A percentile compares a stretch with the other conserved stretches of the same genome.
These are phyloP conservation scores for Drosophila parvula DNA, from an alignment of 1,140 invertebrate species.

Conservation along the genomic window DNA sequence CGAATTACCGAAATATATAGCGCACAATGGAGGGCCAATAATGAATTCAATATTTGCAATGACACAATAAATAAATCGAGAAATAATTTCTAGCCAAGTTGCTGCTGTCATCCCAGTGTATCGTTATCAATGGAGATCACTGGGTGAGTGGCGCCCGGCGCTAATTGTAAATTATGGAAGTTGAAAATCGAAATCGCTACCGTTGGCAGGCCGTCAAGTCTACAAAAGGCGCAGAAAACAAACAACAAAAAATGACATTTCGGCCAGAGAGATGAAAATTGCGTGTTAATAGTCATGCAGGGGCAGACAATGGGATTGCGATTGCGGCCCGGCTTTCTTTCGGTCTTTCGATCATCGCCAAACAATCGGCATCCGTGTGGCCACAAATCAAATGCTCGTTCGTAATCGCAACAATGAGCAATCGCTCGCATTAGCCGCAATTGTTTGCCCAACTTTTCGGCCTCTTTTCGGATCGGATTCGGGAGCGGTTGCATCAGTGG, in stretches of 20 bases:
- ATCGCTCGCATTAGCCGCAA: conserved; percentile 71
- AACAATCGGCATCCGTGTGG: conserved; percentile 65
- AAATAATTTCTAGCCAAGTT: conserved; percentile 58
- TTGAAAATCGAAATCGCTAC: conserved; percentile 44
- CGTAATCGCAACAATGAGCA: conserved; percentile 65
- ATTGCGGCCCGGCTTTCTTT: conserved; percentile 48
- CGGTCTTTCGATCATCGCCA: conserved; percentile 46
- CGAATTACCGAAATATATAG: conserved; percentile 55
- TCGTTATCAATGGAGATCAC: conserved; percentile 69
- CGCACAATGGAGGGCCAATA: conserved; percentile 53
- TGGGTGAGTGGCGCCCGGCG: conserved; percentile 64
- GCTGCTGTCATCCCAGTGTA: conserved; percentile 33
- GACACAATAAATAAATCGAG: conserved; percentile 74
- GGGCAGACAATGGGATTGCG: conserved; percentile 56
- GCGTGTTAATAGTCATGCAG: conserved; percentile 70
- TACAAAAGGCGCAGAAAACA: conserved; percentile 13
- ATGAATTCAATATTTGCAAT: conserved; percentile 61
- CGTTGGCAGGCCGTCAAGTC: conserved; percentile 22
- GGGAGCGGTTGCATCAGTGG: conserved; percentile 41
- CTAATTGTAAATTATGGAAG: conserved; percentile 63
- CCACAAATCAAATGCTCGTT: conserved; percentile 73
- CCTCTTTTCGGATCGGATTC: conserved; percentile 18
- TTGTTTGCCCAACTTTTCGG: conserved; percentile 64
- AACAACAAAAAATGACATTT: conserved; percentile 60
- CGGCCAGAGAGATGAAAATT: conserved; percentile 61